A percentile compares a stretch with the other conserved stretches of the same genome.
Conservation (phyloP, 2,797 vertebrate genomes). For the Moxostoma hubbsi region DNA sequence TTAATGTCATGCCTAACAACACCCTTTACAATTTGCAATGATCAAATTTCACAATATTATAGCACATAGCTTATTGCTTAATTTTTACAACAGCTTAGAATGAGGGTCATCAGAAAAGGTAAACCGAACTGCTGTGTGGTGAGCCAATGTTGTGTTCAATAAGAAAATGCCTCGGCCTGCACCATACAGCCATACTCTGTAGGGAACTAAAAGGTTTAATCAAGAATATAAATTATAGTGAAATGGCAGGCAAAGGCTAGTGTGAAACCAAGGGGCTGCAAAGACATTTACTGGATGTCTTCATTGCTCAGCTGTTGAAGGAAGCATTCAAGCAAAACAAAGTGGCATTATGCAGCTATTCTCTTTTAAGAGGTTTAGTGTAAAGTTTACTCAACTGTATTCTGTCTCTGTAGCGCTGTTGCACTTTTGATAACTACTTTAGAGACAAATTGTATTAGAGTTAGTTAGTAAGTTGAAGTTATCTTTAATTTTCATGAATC, state of each 20-base stretch:
- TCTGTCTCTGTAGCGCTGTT: not conserved
- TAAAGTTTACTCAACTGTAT: not conserved
- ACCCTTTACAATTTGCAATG: no score
- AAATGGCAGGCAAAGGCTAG: not conserved
- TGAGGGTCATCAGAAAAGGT: no score
- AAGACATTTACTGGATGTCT: conserved; percentile 15
- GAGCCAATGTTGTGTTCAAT: no score
- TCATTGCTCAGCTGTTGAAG: not conserved
- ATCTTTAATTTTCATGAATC: no score
- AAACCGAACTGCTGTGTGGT: no score
- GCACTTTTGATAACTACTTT: no score
- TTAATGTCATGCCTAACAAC: no score
- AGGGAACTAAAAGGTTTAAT: not conserved
- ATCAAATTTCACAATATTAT: no score
- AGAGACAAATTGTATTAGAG: not conserved
- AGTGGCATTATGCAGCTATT: conserved; percentile 12
- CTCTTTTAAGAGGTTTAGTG: not conserved
- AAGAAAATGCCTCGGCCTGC: not conserved
- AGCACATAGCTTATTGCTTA: no score
- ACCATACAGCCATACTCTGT: not conserved
- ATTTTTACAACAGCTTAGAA: no score
- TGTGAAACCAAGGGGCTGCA: conserved; percentile 13
- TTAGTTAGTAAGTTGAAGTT: not conserved
- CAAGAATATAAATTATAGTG: not conserved
- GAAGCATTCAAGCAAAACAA: conserved; percentile 25